phyloP scores from a whole-genome alignment of 2,113 vertebrate genomes.

The Aphyosemion australe region DNA sequence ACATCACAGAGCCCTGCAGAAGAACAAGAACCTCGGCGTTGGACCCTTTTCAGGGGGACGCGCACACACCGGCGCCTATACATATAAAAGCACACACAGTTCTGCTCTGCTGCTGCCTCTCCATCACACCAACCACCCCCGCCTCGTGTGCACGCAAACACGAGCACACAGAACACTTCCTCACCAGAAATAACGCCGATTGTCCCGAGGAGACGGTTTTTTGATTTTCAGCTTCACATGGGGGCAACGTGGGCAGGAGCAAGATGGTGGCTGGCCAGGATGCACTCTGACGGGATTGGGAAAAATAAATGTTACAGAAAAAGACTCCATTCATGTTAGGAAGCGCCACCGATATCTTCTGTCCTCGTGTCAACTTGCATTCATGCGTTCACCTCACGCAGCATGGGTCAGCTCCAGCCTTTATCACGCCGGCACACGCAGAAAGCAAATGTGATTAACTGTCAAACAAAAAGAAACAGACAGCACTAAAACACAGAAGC shows the following conservation, averaged over 20 bases:
- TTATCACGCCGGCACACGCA: constrained; percentile 11
- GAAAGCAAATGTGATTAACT: constrained; percentile 45
- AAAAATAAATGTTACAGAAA: constrained; percentile 17
- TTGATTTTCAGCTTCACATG: constrained; percentile 41
- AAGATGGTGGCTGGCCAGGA: constrained; percentile 38
- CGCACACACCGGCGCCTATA: constrained; percentile 13
- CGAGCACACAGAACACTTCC: constrained; percentile 34
- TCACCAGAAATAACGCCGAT: constrained; percentile 43
- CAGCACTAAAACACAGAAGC: constrained; percentile 23
- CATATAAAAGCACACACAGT: constrained; percentile 16
- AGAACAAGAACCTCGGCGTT: constrained; percentile 69
- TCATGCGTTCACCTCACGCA: neutral
- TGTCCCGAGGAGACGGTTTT: constrained; percentile 56
- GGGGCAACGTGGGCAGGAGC: constrained; percentile 19
- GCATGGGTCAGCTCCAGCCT: constrained; percentile 23
- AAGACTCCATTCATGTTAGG: constrained; percentile 17
- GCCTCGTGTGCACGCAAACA: constrained; percentile 30
- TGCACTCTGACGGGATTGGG: constrained; percentile 57
- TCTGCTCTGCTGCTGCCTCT: constrained; percentile 29
- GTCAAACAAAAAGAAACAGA: constrained; percentile 17
- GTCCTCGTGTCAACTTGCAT: constrained; percentile 5
- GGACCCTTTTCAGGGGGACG: constrained; percentile 45
- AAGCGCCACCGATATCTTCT: constrained; percentile 11
- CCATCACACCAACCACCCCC: constrained; percentile 27
- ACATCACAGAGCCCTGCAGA: constrained; percentile 77